Evolutionary conservation across 2,888 invertebrate genomes (phyloP).

Genomic region (Phyllotreta cruciferae): DNA sequence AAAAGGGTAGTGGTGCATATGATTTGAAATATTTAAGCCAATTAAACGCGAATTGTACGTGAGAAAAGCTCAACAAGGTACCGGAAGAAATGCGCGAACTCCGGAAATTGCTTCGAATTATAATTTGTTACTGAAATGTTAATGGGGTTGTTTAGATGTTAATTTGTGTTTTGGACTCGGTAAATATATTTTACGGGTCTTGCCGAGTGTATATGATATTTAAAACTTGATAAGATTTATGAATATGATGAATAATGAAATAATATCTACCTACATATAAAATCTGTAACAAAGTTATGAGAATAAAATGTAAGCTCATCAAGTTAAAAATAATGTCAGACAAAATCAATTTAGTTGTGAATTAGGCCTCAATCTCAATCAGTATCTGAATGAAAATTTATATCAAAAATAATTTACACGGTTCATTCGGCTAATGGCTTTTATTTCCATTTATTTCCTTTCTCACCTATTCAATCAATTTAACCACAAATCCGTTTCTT

Average conservation of each 20-base stretch:
- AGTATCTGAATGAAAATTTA: constrained; percentile 8
- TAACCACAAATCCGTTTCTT: constrained; percentile 29
- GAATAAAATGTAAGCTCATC: too few relatives aligned
- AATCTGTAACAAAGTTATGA: too few relatives aligned
- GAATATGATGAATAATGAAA: too few relatives aligned
- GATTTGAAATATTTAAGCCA: constrained; percentile 44
- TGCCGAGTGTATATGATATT: too few relatives aligned
- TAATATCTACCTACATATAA: too few relatives aligned
- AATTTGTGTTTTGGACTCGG: too few relatives aligned
- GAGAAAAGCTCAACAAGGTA: constrained; percentile 39
- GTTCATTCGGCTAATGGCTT: constrained; percentile 15
- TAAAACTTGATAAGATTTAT: too few relatives aligned
- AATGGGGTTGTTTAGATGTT: not conserved
- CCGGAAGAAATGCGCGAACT: constrained; percentile 38
- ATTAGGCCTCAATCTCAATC: constrained; percentile 8
- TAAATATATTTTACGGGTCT: too few relatives aligned
- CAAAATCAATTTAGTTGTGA: not conserved
- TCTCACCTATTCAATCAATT: constrained; percentile 26
- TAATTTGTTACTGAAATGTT: constrained; percentile 21
- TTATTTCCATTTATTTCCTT: constrained; percentile 22
- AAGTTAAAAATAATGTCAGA: too few relatives aligned
- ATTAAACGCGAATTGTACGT: constrained; percentile 35
- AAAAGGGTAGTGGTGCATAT: constrained; percentile 47
- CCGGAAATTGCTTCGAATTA: constrained; percentile 20
- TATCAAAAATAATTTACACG: constrained; percentile 26